phyloP scores from a whole-genome alignment of 1,140 invertebrate species.

The Philotrypesis tridentata region DNA sequence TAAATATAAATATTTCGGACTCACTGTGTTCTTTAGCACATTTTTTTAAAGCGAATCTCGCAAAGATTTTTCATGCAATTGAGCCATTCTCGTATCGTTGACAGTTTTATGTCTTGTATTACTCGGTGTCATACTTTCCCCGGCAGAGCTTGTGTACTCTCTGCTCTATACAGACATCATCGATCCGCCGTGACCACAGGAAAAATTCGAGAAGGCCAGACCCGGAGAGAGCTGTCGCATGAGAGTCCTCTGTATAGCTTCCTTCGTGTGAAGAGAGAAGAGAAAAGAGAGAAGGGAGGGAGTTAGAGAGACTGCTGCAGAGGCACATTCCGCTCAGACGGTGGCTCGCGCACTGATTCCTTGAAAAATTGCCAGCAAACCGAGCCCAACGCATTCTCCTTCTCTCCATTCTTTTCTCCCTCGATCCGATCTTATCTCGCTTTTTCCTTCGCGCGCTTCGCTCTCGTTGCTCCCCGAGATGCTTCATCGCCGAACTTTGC shows the following conservation, averaged over 20 bases:
- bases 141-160: no score
- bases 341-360: slow-evolving; percentile 57
- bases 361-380: slow-evolving; percentile 66
- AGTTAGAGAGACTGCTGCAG: slow-evolving; percentile 1
- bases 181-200: not conserved
- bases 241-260: not conserved
- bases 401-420: not conserved
- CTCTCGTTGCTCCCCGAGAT: no score
- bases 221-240: not conserved
- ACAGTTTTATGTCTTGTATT: no score
- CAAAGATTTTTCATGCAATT: no score
- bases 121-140: no score
- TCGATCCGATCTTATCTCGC: not conserved
- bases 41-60: no score
- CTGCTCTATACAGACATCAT: not conserved
- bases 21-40: not conserved
- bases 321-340: slow-evolving; percentile 61
- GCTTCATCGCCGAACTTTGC: no score
- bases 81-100: no score
- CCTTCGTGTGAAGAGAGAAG: not conserved
- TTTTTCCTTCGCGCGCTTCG: not conserved
- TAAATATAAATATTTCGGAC: not conserved
- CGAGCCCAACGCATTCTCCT: slow-evolving; percentile 26
- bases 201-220: not conserved
- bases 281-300: slow-evolving; percentile 21